Evolutionary conservation across 2,113 vertebrate species (phyloP).

Genomic region (Dryoscopus gambensis): DNA sequence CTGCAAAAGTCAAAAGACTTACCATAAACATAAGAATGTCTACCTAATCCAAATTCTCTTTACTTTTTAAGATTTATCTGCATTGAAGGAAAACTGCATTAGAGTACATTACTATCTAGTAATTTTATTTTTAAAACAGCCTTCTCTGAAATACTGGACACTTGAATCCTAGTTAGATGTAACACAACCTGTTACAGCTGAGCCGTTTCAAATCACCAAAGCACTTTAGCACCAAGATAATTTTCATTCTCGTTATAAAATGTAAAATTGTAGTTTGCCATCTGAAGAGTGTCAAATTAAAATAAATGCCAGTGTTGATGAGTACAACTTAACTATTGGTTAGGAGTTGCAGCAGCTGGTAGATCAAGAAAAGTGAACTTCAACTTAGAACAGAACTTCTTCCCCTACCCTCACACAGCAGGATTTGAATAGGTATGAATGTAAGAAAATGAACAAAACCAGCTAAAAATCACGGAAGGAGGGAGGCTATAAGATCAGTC

Average conservation of each 20-base stretch:
- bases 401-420: not conserved
- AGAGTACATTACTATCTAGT: not conserved
- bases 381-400: not conserved
- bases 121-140: not conserved
- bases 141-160: not conserved
- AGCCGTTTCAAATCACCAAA: not conserved
- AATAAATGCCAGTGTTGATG: not conserved
- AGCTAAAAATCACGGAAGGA: not conserved
- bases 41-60: not conserved
- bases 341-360: not conserved
- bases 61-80: not conserved
- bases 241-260: not conserved
- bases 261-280: not conserved
- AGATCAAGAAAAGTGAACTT: not conserved
- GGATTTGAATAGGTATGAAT: not conserved
- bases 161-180: not conserved
- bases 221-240: not conserved
- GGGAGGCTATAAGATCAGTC: not conserved
- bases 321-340: not conserved
- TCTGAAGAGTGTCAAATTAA: not conserved
- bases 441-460: not conserved
- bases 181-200: not conserved
- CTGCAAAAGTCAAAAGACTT: not conserved
- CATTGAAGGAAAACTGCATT: not conserved
- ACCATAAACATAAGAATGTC: not conserved